Base-by-base conservation (phyloP, 2,888 invertebrate genomes). In the Netelia fuscicornis region DNA sequence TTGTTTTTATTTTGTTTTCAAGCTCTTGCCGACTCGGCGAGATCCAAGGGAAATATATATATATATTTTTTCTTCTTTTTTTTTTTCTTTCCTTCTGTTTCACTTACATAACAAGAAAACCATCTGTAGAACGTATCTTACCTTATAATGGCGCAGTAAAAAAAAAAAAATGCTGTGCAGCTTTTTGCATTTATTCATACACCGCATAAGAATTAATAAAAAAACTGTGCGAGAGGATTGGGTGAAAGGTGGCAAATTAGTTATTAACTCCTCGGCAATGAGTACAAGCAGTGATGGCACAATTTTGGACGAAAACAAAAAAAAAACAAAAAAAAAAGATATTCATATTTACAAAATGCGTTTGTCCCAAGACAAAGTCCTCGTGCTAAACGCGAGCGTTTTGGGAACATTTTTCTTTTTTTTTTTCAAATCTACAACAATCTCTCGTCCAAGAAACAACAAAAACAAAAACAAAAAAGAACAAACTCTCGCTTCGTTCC, bases 171-270 rank as follows among this genome's bases (percentile, higher is more conserved):
- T 90, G 87, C 89, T 90, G 86, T 88, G 90, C 88, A 89, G 90
- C 91, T 92, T 58, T 92, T 92, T 80, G 89, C 91, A 92, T 91
- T 48, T 88, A 90, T 90, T 87, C 89, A 89, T 89, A 91, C 89
- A 89, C 87, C 74, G 88, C 89, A 90, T 88, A 89, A 81, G 86
- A 86, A 86, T 48, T 23, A 42, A 83, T 86, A 88, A 89, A 88
- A 17, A 17, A 77, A 85, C 86, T 83, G 84, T 88, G 85, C 74
- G 88, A 87, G 86, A 88, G 48, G n/a, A 80, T 88, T 89, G 88
- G 89, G 89, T 88, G 85, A 88, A 89, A 86, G 78, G 80, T 84
- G 68, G 83, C 81, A 85, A 77, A 80, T 83, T 81, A 83, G 78
- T 70, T 62, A 78, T 78, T 84, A 76, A 85, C 54, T 54, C 44